Evolutionary conservation across 2,113 vertebrate species (phyloP).

Genomic region (Scytalopus superciliaris): DNA sequence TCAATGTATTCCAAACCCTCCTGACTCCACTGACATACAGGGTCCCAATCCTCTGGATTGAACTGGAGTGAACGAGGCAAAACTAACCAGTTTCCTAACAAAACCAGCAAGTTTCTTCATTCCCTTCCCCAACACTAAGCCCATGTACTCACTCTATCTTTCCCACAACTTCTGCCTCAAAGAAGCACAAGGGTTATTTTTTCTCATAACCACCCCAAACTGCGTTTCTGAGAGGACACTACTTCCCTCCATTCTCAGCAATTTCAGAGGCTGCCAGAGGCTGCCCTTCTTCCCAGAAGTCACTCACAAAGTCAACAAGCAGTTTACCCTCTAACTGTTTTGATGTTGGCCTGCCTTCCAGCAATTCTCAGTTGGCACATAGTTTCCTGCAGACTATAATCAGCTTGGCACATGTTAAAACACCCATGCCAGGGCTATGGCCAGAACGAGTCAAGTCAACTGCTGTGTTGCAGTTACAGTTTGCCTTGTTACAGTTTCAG

Average conservation of each 20-base stretch:
- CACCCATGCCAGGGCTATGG: conserved; percentile 55
- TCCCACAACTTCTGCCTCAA: conserved; percentile 24
- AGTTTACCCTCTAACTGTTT: conserved; percentile 62
- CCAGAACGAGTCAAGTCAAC: conserved; percentile 27
- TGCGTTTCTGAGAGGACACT: conserved; percentile 28
- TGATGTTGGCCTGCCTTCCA: conserved; percentile 61
- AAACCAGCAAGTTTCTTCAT: conserved; percentile 42
- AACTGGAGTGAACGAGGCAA: conserved; percentile 10
- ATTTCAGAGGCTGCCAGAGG: conserved; percentile 50
- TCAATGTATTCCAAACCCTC: not conserved
- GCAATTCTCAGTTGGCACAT: conserved; percentile 63
- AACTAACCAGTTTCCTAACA: conserved; percentile 37
- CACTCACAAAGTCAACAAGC: conserved; percentile 62
- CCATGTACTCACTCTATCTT: not conserved
- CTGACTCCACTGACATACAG: not conserved
- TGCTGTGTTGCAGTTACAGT: conserved; percentile 40
- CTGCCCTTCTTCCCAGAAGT: conserved; percentile 59
- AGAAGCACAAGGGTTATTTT: conserved; percentile 37
- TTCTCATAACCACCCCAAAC: conserved; percentile 20
- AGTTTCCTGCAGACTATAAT: conserved; percentile 65
- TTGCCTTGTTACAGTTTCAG: conserved; percentile 39
- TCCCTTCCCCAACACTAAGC: not conserved
- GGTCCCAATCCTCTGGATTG: not conserved
- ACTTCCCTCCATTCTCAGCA: conserved; percentile 52
- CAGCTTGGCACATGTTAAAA: conserved; percentile 64